Conservation (phyloP, 2,797 vertebrate genomes). For the Schizopygopsis pylzovi region DNA sequence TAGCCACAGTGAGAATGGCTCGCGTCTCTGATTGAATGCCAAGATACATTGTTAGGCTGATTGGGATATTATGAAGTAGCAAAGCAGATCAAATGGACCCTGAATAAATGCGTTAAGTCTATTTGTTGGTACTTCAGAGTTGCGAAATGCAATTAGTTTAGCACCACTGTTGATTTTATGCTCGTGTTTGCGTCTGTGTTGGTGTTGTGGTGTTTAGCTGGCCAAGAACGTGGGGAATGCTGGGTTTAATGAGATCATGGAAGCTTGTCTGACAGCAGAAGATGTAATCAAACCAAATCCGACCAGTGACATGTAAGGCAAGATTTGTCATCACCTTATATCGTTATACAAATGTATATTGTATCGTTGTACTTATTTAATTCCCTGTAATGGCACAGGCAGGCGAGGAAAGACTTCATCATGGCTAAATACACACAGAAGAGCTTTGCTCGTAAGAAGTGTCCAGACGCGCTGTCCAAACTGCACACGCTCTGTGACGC, state of each 20-base stretch:
- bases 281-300: conserved; percentile 91
- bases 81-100: conserved; percentile 45
- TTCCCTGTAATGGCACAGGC: conserved; percentile 79
- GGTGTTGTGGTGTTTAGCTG: conserved; percentile 80
- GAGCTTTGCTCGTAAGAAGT: conserved; percentile 88
- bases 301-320: conserved; percentile 93
- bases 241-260: conserved; percentile 99
- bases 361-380: background rate
- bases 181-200: conserved; percentile 58
- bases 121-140: conserved; percentile 5
- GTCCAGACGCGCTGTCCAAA: conserved; percentile 79
- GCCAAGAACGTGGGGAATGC: conserved; percentile 99
- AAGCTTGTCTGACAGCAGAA: conserved; percentile 88
- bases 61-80: conserved; percentile 35
- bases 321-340: background rate
- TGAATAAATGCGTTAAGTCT: conserved; percentile 15
- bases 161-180: conserved; percentile 5
- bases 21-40: background rate
- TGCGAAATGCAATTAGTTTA: conserved; percentile 19
- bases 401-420: conserved; percentile 97
- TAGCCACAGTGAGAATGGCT: conserved; percentile 58
- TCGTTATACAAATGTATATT: background rate
- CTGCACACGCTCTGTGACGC: conserved; percentile 92
- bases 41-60: conserved; percentile 32
- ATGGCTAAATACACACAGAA: conserved; percentile 96